phyloP scores from a whole-genome alignment of 1,140 invertebrate species.

The Philotrypesis tridentata region DNA sequence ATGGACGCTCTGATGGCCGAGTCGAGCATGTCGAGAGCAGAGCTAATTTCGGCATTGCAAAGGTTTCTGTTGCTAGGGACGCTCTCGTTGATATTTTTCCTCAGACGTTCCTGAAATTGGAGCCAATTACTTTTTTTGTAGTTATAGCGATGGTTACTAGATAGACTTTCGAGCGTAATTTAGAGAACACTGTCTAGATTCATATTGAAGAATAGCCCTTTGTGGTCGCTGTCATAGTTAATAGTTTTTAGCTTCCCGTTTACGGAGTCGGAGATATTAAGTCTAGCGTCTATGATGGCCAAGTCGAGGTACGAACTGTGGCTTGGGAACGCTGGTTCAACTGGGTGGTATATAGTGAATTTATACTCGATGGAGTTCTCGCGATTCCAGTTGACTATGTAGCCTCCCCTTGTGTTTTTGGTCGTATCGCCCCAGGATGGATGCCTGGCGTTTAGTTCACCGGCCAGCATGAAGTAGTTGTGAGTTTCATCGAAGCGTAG shows the following conservation, averaged over 20 bases:
- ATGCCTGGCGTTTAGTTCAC: neutral
- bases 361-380: neutral
- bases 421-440: neutral
- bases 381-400: constrained; percentile 39
- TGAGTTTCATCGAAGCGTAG: neutral
- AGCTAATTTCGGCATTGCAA: too few relatives aligned
- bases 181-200: too few relatives aligned
- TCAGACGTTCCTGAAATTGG: too few relatives aligned
- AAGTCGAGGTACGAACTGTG: neutral
- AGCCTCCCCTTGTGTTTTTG: neutral
- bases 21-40: too few relatives aligned
- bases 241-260: too few relatives aligned
- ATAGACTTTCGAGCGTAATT: too few relatives aligned
- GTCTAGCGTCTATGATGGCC: neutral
- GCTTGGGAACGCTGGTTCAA: constrained; percentile 24
- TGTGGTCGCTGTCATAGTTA: constrained; percentile 11
- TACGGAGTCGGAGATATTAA: neutral
- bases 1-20: too few relatives aligned
- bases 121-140: too few relatives aligned
- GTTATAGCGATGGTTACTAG: too few relatives aligned
- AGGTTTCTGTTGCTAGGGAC: too few relatives aligned
- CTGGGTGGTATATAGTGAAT: neutral
- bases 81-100: too few relatives aligned
- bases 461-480: neutral
- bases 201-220: too few relatives aligned